Evolutionary conservation across 2,113 vertebrate genomes (phyloP).

Genomic region (Stomatorhinus ivindoensis): DNA sequence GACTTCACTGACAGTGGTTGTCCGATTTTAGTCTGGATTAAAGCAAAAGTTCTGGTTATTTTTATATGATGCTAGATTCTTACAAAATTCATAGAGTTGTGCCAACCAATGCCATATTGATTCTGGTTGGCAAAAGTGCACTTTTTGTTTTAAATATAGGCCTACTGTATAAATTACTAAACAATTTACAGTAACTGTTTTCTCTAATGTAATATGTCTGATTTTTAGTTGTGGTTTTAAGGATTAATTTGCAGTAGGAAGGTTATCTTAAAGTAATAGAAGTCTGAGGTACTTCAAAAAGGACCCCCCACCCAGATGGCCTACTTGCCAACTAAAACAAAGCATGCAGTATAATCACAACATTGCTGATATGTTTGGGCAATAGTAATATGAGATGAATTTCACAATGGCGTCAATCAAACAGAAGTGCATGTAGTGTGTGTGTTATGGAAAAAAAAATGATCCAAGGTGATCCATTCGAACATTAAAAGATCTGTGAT

Average conservation of each 20-base stretch:
- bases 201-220: neutral
- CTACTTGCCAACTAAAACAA: neutral
- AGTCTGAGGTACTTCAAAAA: neutral
- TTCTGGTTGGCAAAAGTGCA: neutral
- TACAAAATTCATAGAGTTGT: neutral
- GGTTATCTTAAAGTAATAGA: neutral
- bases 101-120: neutral
- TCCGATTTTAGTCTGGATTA: neutral
- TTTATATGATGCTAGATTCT: neutral
- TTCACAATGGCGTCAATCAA: neutral
- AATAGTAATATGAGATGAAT: neutral
- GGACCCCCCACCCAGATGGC: neutral
- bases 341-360: neutral
- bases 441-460: neutral
- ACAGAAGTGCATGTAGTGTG: neutral
- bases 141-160: too few relatives aligned
- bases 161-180: too few relatives aligned
- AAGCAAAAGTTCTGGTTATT: neutral
- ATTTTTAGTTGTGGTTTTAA: neutral
- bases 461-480: neutral
- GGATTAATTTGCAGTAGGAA: neutral
- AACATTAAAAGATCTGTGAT: neutral
- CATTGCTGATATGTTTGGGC: neutral
- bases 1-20: neutral
- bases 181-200: neutral